phyloP scores from a whole-genome alignment of 2,888 invertebrate species.

The Diplolepis rosae region DNA sequence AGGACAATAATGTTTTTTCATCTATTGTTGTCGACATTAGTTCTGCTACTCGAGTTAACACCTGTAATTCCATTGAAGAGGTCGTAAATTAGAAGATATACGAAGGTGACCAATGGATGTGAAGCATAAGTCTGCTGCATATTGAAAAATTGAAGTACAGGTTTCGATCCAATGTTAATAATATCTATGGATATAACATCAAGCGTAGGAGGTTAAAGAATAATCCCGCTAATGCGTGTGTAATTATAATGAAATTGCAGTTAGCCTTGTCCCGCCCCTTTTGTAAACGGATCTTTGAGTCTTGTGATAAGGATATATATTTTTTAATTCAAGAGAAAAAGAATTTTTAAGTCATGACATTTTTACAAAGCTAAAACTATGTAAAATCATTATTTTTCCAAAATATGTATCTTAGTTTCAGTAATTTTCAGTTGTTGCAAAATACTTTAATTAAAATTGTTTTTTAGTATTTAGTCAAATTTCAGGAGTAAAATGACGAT shows the following conservation, averaged over 20 bases:
- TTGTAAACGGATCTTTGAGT: background rate
- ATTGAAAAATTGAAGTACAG: slow-evolving; percentile 4
- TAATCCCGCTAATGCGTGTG: slow-evolving; percentile 8
- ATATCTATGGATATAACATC: slow-evolving; percentile 10
- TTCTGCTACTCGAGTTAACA: background rate
- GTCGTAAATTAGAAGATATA: background rate
- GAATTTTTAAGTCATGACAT: no score
- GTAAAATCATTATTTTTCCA: no score
- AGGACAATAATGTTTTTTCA: no score
- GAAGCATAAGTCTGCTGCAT: background rate
- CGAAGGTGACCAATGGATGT: background rate
- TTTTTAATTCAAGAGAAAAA: no score
- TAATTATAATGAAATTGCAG: slow-evolving; percentile 28
- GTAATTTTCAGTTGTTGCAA: no score
- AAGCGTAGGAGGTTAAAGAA: slow-evolving; percentile 8
- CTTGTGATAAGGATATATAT: no score
- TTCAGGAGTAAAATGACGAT: no score
- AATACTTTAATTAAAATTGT: no score
- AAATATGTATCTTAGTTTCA: no score
- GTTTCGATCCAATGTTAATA: slow-evolving; percentile 26
- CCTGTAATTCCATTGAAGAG: background rate
- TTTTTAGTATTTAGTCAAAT: no score
- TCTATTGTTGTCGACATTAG: background rate
- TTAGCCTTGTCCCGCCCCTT: slow-evolving; percentile 24
- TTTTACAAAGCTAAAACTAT: no score